Evolutionary conservation across 2,888 invertebrate genomes (phyloP).

Genomic region (Portevinia maculata): DNA sequence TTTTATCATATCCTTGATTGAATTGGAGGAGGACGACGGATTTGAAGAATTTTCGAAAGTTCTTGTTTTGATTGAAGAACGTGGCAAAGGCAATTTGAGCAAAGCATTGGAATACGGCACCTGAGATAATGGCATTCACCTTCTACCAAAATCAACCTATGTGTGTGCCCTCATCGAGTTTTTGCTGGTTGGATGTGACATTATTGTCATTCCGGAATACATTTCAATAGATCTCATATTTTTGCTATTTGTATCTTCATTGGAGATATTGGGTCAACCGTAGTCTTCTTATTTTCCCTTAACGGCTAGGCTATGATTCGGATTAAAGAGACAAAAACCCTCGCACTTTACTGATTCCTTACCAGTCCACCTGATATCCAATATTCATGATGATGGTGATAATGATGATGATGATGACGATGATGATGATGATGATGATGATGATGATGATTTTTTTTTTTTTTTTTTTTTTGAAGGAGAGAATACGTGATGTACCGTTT

Average conservation of each 20-base stretch:
- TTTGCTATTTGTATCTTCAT: neutral
- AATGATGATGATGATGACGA: no score
- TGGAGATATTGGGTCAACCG: no score
- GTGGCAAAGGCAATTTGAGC: constrained; percentile 20
- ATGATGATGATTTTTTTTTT: no score
- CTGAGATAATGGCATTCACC: constrained; percentile 10
- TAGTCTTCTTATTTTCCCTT: no score
- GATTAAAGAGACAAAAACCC: no score
- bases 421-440: no score
- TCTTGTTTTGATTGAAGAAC: constrained; percentile 16
- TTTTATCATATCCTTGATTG: constrained; percentile 70
- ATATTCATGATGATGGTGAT: no score
- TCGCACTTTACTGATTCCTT: no score
- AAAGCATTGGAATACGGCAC: constrained; percentile 1
- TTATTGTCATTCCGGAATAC: neutral
- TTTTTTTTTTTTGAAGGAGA: no score
- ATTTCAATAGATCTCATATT: constrained; percentile 1
- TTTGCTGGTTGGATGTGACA: neutral
- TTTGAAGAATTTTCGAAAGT: constrained; percentile 11
- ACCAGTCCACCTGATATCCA: no score
- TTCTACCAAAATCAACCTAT: neutral
- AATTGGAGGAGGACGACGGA: constrained; percentile 30
- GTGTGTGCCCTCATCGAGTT: constrained; percentile 2
- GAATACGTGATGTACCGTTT: no score
- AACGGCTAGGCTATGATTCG: no score